Evolutionary conservation across 2,888 invertebrate genomes (phyloP).

Genomic region (Laothoe populi): DNA sequence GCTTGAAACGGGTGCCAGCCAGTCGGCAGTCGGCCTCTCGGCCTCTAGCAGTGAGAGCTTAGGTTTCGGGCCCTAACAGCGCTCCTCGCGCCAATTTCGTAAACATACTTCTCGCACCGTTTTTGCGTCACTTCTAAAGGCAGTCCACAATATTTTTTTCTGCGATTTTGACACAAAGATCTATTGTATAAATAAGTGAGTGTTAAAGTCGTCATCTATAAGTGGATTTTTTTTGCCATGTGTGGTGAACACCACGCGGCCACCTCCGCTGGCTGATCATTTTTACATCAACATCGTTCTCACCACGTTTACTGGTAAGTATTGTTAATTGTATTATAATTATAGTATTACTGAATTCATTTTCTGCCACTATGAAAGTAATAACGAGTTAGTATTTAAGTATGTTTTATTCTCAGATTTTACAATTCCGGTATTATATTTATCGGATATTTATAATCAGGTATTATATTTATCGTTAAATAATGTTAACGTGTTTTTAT

Average conservation of each 20-base stretch:
- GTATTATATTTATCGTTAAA: too few relatives aligned
- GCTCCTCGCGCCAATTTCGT: conserved; percentile 41
- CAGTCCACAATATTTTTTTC: neutral
- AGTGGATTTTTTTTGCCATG: conserved; percentile 57
- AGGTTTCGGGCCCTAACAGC: conserved; percentile 37
- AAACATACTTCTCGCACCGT: conserved; percentile 51
- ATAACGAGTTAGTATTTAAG: conserved; percentile 31
- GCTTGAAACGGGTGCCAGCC: conserved; percentile 46
- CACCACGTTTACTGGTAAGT: conserved; percentile 71
- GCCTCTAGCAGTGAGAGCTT: conserved; percentile 38
- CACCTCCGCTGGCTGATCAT: conserved; percentile 65
- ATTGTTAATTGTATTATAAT: conserved; percentile 30
- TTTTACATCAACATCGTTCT: conserved; percentile 45
- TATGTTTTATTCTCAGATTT: neutral
- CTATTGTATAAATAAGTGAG: conserved; percentile 33
- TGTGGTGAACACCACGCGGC: conserved; percentile 61
- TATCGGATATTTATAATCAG: too few relatives aligned
- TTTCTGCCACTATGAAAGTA: conserved; percentile 35
- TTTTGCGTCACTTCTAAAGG: conserved; percentile 37
- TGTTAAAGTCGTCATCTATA: conserved; percentile 22
- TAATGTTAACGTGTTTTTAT: too few relatives aligned
- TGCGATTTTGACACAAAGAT: neutral
- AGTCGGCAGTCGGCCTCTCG: conserved; percentile 47
- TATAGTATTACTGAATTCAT: conserved; percentile 1
- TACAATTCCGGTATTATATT: too few relatives aligned